Evolutionary conservation across 2,113 vertebrate species (phyloP), one percentile per base, ranked within the genome.

Genomic region (Zeus faber): DNA sequence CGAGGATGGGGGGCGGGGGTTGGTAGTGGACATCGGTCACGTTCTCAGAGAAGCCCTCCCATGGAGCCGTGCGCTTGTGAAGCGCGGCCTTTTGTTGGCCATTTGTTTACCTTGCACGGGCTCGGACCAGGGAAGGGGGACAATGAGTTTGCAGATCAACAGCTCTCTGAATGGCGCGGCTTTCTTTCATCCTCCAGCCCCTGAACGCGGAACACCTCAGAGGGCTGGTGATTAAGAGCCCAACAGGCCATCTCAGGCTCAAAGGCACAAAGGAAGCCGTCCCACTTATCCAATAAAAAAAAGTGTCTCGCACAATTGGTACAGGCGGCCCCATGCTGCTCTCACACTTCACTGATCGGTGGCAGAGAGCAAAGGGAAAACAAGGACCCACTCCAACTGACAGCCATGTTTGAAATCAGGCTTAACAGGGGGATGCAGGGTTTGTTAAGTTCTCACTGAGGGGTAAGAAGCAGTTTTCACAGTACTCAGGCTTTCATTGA

Each of bases 241-340:
- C 74, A 43, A 85, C 78, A 58, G 85, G 81, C 83, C 82, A 80
- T 78, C 81, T 74, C 61, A 45, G 63, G 80, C 80, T 82, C 83
- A 83, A 79, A 85, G 82, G 82, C 81, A 87, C 84, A 89, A 88
- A 88, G 80, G 82, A 75, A 83, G 67, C 74, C 31, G 65, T 77
- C 83, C 77, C 81, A 87, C 85, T 86, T 83, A 87, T 88, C 84
- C 87, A 88, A 85, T 88, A 80, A 88, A 84, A 76, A 79, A 75
- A 63, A 74, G 56, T 47, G 74, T 62, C 60, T 64, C 35, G 26
- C 58, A 80, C 81, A 72, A 74, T 81, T 61, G 7, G 52, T 68
- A 62, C 61, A 41, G 56, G 65, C n/a, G 48, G 58, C 52, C 33
- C 67, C 75, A 75, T 54, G 70, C 83, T 76, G 80, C 71, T 72